Conservation (phyloP, 2,888 invertebrate species). For the Nomada ferruginata region DNA sequence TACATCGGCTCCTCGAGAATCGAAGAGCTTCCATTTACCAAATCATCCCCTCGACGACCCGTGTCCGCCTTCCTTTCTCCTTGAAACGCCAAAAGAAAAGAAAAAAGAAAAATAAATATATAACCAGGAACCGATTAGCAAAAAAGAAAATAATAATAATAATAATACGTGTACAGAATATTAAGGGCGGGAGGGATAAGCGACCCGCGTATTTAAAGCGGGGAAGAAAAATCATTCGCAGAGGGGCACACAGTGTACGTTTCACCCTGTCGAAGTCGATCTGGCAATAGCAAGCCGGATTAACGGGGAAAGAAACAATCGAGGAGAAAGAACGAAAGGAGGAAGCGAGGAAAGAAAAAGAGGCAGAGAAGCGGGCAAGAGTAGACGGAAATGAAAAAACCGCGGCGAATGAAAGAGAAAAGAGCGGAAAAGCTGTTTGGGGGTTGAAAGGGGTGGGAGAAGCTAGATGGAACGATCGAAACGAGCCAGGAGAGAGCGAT, state of each 20-base stretch:
- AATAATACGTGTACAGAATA: not conserved
- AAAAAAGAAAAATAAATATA: not conserved
- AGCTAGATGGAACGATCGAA: slow-evolving; percentile 48
- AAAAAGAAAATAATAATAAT: not conserved
- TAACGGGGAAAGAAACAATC: not conserved
- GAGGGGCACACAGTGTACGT: slow-evolving; percentile 63
- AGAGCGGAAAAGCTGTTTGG: not conserved
- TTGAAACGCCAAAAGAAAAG: not conserved
- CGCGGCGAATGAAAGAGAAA: slow-evolving; percentile 5
- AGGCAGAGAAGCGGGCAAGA: not conserved
- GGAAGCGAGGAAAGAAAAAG: not conserved
- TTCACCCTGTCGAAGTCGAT: slow-evolving; percentile 18
- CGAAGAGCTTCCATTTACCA: slow-evolving; percentile 33
- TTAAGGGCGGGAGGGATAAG: not conserved
- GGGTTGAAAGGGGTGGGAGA: not conserved
- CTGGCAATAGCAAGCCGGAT: slow-evolving; percentile 44
- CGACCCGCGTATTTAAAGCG: not conserved
- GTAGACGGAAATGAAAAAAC: slow-evolving; percentile 47
- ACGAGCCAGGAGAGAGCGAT: slow-evolving; percentile 44
- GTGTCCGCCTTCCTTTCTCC: slow-evolving; percentile 10
- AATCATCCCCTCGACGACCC: slow-evolving; percentile 4
- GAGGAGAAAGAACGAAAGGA: not conserved
- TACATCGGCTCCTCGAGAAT: slow-evolving; percentile 32
- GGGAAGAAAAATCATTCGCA: slow-evolving; percentile 46
- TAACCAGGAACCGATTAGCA: not conserved